phyloP scores from a whole-genome alignment of 2,888 invertebrate genomes.

The Molanna angustata region DNA sequence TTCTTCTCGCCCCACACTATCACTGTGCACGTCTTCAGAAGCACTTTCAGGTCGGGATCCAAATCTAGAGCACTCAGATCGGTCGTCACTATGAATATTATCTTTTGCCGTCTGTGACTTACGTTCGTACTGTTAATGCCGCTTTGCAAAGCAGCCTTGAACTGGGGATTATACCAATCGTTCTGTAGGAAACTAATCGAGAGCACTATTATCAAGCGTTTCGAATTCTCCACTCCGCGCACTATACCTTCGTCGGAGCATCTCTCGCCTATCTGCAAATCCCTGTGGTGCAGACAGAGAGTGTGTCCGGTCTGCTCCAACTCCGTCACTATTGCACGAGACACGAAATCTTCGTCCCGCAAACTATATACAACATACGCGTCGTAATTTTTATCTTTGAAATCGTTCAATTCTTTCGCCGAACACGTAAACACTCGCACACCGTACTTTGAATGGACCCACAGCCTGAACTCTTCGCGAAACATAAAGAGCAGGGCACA shows the following conservation, averaged over 20 bases:
- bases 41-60: constrained; percentile 71
- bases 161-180: constrained; percentile 82
- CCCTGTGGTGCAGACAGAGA: constrained; percentile 69
- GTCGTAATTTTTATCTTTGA: constrained; percentile 73
- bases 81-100: constrained; percentile 55
- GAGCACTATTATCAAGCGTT: constrained; percentile 75
- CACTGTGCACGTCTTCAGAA: constrained; percentile 70
- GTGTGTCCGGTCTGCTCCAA: constrained; percentile 64
- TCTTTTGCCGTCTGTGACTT: constrained; percentile 60
- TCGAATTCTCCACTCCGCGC: constrained; percentile 58
- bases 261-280: constrained; percentile 56
- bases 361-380: constrained; percentile 86
- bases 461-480: constrained; percentile 72
- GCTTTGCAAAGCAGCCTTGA: constrained; percentile 76
- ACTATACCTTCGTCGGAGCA: constrained; percentile 55
- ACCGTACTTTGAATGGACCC: constrained; percentile 77
- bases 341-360: constrained; percentile 73
- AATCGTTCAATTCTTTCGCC: constrained; percentile 54
- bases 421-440: constrained; percentile 68
- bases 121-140: constrained; percentile 66
- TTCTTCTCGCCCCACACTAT: constrained; percentile 78
- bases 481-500: constrained; percentile 70
- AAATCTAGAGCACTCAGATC: constrained; percentile 62
- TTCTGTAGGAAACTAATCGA: constrained; percentile 77
- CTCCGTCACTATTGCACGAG: constrained; percentile 66